Evolutionary conservation across 2,113 vertebrate genomes (phyloP).

Genomic region (Danionella cerebrum): DNA sequence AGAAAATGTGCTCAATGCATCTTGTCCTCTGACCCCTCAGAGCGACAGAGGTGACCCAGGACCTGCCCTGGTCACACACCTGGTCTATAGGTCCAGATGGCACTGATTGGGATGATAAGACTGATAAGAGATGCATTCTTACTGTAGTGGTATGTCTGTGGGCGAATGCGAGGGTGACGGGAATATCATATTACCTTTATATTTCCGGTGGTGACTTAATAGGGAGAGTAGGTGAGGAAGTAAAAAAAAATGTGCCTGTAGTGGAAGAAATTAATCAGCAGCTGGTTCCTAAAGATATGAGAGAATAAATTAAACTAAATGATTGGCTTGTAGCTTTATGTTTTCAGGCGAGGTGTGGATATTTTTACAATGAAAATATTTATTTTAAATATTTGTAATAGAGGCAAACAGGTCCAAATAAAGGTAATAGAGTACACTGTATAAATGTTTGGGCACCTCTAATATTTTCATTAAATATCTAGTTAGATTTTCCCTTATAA

Average conservation of each 20-base stretch:
- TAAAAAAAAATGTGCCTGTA: background rate
- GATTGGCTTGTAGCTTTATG: too few species aligned
- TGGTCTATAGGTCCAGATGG: constrained; percentile 29
- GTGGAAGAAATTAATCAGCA: background rate
- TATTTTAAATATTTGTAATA: too few species aligned
- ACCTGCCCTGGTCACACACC: constrained; percentile 40
- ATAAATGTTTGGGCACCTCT: too few species aligned
- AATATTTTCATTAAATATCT: too few species aligned
- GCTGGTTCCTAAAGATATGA: too few species aligned
- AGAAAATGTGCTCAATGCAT: constrained; percentile 17
- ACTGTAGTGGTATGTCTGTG: constrained; percentile 13
- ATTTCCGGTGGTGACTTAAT: background rate
- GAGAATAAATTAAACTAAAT: too few species aligned
- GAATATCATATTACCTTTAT: constrained; percentile 2
- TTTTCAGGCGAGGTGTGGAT: too few species aligned
- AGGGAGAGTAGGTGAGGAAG: background rate
- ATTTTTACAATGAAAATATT: too few species aligned
- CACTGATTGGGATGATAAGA: constrained; percentile 15
- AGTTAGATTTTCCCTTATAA: too few species aligned
- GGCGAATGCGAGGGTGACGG: background rate
- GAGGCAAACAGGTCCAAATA: too few species aligned
- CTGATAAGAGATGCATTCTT: constrained; percentile 22
- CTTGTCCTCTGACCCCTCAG: constrained; percentile 29
- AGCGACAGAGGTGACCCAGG: constrained; percentile 28
- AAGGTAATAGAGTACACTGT: too few species aligned